A percentile compares a stretch with the other conserved stretches of the same genome.
phyloP scores from a whole-genome alignment of 1,140 invertebrate species.

The Trichonephila clavata region DNA sequence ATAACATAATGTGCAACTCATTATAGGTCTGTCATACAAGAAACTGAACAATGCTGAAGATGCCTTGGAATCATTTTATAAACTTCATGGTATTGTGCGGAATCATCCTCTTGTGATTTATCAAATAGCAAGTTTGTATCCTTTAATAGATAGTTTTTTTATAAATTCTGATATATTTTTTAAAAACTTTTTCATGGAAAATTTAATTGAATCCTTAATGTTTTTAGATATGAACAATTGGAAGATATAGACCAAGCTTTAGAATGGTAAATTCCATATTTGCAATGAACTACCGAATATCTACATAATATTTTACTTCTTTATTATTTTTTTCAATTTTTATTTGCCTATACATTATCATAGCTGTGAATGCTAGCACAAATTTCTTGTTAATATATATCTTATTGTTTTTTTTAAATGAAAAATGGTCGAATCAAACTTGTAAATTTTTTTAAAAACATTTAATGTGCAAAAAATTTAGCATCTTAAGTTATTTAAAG shows the following conservation, averaged over 20 bases:
- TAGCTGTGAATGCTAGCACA: no score
- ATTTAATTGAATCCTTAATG: slow-evolving; percentile 1
- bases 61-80: slow-evolving; percentile 90
- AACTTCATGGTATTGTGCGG: slow-evolving; percentile 88
- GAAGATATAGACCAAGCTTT: slow-evolving; percentile 89
- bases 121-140: slow-evolving; percentile 90
- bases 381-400: no score
- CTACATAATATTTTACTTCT: no score
- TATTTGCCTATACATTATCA: neutral
- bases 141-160: slow-evolving; percentile 24
- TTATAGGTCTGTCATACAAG: slow-evolving; percentile 87
- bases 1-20: neutral
- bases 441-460: no score
- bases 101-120: slow-evolving; percentile 92
- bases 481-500: no score
- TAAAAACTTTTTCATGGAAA: neutral
- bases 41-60: slow-evolving; percentile 87
- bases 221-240: slow-evolving; percentile 84
- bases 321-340: neutral
- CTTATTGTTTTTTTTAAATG: no score
- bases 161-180: neutral
- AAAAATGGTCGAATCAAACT: no score
- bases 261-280: slow-evolving; percentile 79
- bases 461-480: no score
- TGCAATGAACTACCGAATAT: neutral